These are phyloP conservation scores for Aricia agestis DNA, from an alignment of 1,140 invertebrate species.

Conservation along the genomic window DNA sequence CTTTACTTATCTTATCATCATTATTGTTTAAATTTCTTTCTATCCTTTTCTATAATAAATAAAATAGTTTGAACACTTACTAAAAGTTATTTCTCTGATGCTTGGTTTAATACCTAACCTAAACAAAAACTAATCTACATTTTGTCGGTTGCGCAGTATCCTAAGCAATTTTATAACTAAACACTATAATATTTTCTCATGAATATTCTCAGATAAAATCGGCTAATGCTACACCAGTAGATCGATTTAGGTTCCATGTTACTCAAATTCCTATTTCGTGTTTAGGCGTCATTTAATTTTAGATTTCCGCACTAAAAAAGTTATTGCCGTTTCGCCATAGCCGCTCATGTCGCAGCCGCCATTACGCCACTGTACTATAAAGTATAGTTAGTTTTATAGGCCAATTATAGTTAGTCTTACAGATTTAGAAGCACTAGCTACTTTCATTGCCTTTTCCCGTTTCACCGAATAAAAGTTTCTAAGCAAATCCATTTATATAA, in stretches of 20 bases:
- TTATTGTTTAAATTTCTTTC: too few species aligned
- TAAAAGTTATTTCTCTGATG: too few species aligned
- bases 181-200: background rate
- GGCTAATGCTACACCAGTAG: background rate
- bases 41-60: too few species aligned
- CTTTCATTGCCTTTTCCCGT: background rate
- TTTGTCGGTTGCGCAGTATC: background rate
- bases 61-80: too few species aligned
- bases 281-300: constrained; percentile 3
- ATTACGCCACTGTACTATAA: background rate
- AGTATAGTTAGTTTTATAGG: background rate
- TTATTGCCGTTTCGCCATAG: background rate
- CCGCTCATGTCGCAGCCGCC: background rate
- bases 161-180: background rate
- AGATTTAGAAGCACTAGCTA: background rate
- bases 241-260: background rate
- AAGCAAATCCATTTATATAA: too few species aligned
- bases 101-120: too few species aligned
- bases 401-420: background rate
- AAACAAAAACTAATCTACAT: background rate
- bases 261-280: background rate
- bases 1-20: too few species aligned
- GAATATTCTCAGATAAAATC: background rate
- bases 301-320: constrained; percentile 3
- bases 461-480: background rate